These are phyloP conservation scores for Takifugu bimaculatus DNA, from an alignment of 2,113 vertebrate species.

Conservation along the genomic window DNA sequence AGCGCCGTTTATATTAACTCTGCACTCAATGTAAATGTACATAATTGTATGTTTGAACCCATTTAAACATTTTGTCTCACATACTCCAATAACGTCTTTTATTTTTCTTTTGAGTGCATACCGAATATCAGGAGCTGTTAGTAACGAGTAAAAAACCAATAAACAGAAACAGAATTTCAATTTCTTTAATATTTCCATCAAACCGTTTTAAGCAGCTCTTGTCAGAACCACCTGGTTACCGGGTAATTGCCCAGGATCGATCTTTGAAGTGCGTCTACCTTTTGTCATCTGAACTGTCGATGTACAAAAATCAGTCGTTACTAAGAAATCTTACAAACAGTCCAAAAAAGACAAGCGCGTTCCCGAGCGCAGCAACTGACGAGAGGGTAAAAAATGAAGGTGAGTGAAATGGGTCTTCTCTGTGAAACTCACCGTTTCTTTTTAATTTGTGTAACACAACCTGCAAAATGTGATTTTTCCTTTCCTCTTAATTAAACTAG, in stretches of 20 bases:
- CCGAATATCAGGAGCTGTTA: constrained; percentile 20
- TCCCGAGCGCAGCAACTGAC: constrained; percentile 9
- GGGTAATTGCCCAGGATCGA: constrained; percentile 17
- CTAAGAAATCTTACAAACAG: constrained; percentile 30
- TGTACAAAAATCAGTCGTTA: constrained; percentile 25
- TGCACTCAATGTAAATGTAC: neutral
- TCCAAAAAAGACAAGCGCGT: constrained; percentile 21
- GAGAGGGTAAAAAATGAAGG: neutral
- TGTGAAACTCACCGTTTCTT: neutral
- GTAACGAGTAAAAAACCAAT: constrained; percentile 25
- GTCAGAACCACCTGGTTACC: constrained; percentile 8
- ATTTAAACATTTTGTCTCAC: neutral
- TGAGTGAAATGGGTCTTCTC: neutral
- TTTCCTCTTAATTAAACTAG: neutral
- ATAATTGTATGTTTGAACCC: neutral
- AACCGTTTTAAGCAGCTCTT: constrained; percentile 35
- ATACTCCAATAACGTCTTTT: constrained; percentile 13
- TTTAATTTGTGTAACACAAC: too few relatives aligned
- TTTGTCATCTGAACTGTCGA: constrained; percentile 1
- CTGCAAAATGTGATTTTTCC: neutral
- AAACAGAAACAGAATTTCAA: constrained; percentile 2
- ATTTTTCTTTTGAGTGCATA: constrained; percentile 34
- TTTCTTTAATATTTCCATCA: constrained; percentile 30
- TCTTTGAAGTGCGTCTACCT: constrained; percentile 19
- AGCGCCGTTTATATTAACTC: neutral